phyloP scores from a whole-genome alignment of 2,888 invertebrate species.

The Tryphoninae sp. region DNA sequence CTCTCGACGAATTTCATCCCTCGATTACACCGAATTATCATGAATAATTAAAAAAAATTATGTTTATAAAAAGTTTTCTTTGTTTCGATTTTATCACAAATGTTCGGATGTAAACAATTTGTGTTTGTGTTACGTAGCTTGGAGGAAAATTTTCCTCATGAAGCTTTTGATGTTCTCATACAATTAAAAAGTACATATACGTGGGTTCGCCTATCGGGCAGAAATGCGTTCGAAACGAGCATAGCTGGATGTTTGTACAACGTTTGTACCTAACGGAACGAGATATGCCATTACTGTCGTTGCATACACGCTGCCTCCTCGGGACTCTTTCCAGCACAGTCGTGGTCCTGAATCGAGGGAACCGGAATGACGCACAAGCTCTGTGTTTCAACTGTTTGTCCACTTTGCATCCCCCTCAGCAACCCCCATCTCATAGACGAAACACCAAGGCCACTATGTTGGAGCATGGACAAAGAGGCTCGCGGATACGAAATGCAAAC shows the following conservation, averaged over 20 bases:
- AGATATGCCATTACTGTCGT: slow-evolving; percentile 16
- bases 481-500: slow-evolving; percentile 9
- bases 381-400: slow-evolving; percentile 23
- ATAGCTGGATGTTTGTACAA: slow-evolving; percentile 14
- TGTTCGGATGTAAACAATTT: too few species aligned
- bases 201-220: slow-evolving; percentile 17
- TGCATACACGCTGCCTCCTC: slow-evolving; percentile 18
- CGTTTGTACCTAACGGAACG: slow-evolving; percentile 19
- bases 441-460: too few species aligned
- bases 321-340: background rate
- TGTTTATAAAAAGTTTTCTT: too few species aligned
- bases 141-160: too few species aligned
- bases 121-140: too few species aligned
- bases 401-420: slow-evolving; percentile 11
- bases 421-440: too few species aligned
- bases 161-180: too few species aligned
- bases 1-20: too few species aligned
- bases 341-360: slow-evolving; percentile 25
- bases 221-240: slow-evolving; percentile 39
- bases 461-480: slow-evolving; percentile 23
- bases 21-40: too few species aligned
- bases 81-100: too few species aligned
- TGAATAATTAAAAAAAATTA: too few species aligned
- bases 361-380: slow-evolving; percentile 37
- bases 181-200: too few species aligned